Percentiles rank a stretch among this genome's conserved stretches.
Evolutionary conservation across 2,113 vertebrate genomes (phyloP).

Genomic region (human): DNA sequence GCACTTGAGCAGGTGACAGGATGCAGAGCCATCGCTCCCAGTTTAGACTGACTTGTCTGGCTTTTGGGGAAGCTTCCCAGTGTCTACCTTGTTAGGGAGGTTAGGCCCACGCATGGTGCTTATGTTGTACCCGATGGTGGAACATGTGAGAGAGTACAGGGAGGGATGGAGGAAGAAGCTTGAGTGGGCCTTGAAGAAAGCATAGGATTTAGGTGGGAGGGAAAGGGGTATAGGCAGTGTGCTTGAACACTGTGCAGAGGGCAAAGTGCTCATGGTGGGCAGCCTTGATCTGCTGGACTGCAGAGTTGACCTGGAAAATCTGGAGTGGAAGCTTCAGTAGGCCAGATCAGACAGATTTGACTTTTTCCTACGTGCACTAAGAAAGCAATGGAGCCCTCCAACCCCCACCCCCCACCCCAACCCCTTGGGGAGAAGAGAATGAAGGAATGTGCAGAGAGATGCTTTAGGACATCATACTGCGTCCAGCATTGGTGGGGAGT

Average conservation of each 20-base stretch:
- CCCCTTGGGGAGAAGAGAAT: background rate
- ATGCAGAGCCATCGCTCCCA: background rate
- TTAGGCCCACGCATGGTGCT: background rate
- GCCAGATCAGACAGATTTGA: background rate
- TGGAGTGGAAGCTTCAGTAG: background rate
- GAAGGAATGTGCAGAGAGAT: background rate
- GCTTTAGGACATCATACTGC: background rate
- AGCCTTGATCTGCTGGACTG: background rate
- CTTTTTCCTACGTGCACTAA: background rate
- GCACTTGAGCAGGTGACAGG: background rate
- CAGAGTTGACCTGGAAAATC: background rate
- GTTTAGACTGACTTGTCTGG: background rate
- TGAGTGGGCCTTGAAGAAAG: background rate
- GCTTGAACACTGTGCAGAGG: background rate
- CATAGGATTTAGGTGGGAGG: background rate
- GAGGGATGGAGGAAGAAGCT: background rate
- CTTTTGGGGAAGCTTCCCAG: background rate
- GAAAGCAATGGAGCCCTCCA: background rate
- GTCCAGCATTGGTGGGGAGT: fast-evolving
- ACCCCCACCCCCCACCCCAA: too few relatives aligned
- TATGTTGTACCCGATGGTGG: background rate
- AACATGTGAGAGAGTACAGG: background rate
- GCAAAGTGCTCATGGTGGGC: background rate
- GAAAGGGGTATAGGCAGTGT: background rate
- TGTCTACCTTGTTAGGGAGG: background rate